phyloP scores from a whole-genome alignment of 2,113 vertebrate species.

The Calypte anna region DNA sequence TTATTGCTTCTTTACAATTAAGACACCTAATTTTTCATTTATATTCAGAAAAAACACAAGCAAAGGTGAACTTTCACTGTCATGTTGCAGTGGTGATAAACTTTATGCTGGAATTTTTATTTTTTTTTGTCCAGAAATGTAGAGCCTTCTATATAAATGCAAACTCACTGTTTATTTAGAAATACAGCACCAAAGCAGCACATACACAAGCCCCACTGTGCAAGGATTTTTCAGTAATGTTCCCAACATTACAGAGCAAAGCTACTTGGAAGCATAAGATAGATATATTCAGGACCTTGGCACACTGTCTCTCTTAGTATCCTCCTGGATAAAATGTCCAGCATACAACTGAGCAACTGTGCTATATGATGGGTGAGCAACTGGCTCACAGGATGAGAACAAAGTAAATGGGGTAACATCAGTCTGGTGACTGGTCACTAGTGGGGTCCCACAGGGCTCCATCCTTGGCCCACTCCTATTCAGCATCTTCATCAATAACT shows the following conservation, averaged over 20 bases:
- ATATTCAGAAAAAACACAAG: not conserved
- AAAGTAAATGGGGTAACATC: too few species aligned
- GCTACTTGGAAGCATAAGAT: not conserved
- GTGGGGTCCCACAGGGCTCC: too few species aligned
- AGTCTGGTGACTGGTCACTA: too few species aligned
- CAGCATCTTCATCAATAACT: too few species aligned
- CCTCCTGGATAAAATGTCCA: too few species aligned
- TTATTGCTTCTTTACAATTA: not conserved
- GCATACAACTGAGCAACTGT: too few species aligned
- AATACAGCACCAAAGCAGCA: not conserved
- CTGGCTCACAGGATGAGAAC: too few species aligned
- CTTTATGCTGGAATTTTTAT: not conserved
- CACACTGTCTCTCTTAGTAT: not conserved
- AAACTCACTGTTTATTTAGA: not conserved
- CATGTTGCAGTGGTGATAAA: not conserved
- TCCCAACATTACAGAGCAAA: not conserved
- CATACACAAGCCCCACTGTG: not conserved
- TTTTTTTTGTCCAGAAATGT: not conserved
- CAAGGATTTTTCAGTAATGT: not conserved
- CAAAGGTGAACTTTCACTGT: not conserved
- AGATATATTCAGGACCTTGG: not conserved
- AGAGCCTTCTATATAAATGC: not conserved
- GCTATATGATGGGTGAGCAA: too few species aligned
- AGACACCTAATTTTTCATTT: not conserved
- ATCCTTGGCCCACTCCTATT: too few species aligned